Base-by-base conservation (phyloP, 1,140 invertebrate species). In the Cecropterus lyciades region DNA sequence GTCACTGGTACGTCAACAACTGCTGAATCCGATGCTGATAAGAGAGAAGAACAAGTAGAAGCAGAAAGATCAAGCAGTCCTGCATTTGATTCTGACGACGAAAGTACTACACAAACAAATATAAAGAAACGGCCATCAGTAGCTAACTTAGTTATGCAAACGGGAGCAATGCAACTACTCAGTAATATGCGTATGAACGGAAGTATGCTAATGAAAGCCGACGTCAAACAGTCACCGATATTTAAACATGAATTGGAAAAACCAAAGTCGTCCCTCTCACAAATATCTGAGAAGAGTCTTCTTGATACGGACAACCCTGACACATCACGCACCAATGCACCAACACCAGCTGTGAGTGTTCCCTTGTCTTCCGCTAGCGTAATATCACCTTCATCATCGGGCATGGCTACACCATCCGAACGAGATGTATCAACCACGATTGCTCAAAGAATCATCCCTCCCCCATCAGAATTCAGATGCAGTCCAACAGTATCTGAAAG, bases 51-150 rank as follows among this genome's bases (percentile, higher is more conserved):
- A 76, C 68, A 92, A 79, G 95, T 97, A 73, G 96, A 96, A 85
- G 97, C 97, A 8, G 98, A 99, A 87, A 93, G 98, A 24, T 99
- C 98, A 0, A 98, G 97, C 79, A 98, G 97, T 84, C 98, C 98
- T 0, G 97, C 97, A 0, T 99, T 99, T 87, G 98, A 99, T 70
- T 99, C 98, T 0, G 98, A 99, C 87, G 98, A 99, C 48, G 97
- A 97, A 67, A 97, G 96, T 67, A 89, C 93, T 69, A 81, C 90
- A 52, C 78, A 89, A 37, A 87, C 80, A 9, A 83, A 93, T 53
- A 84, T 90, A 10, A 95, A 95, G 76, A 93, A 93, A 73, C 92
- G 93, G 49, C 94, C 94, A 3, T 94, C 94, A 0, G 86, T 95
- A 6, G 95, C 94, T 0, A 95, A 94, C 10, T 87, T 95, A 52